A percentile compares a stretch with the other conserved stretches of the same genome.
These are phyloP conservation scores for Chaetops frenatus DNA, from an alignment of 2,113 vertebrate genomes.

Conservation along the genomic window DNA sequence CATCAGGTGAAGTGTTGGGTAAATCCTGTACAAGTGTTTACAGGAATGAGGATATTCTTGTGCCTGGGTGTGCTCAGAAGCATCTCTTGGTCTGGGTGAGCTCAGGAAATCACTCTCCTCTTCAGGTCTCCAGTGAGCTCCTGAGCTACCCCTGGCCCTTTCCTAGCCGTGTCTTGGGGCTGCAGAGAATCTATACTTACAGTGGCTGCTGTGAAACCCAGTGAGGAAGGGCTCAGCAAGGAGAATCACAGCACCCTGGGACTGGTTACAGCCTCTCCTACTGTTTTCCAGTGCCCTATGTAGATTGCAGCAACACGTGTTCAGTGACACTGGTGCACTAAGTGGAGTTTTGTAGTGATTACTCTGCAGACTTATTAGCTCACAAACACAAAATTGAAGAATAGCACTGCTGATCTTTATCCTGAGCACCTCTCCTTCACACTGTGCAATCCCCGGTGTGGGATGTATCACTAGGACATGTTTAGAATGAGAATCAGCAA, in stretches of 20 bases:
- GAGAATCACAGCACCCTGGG: not conserved
- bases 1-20: not conserved
- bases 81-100: not conserved
- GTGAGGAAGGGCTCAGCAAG: not conserved
- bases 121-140: not conserved
- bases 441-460: fast-evolving
- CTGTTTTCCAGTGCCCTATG: not conserved
- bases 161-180: not conserved
- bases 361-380: not conserved
- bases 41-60: not conserved
- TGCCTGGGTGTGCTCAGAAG: not conserved
- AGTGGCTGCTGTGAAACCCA: not conserved
- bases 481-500: not conserved
- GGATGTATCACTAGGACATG: not conserved
- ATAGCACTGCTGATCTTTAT: not conserved
- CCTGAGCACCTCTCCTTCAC: not conserved
- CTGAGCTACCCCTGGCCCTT: not conserved
- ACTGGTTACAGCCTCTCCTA: not conserved
- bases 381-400: not conserved
- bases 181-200: not conserved
- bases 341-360: not conserved
- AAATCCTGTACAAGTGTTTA: not conserved
- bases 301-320: fast-evolving
- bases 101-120: not conserved
- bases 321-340: not conserved